phyloP scores from a whole-genome alignment of 2,113 vertebrate species.

The Paralichthys olivaceus region DNA sequence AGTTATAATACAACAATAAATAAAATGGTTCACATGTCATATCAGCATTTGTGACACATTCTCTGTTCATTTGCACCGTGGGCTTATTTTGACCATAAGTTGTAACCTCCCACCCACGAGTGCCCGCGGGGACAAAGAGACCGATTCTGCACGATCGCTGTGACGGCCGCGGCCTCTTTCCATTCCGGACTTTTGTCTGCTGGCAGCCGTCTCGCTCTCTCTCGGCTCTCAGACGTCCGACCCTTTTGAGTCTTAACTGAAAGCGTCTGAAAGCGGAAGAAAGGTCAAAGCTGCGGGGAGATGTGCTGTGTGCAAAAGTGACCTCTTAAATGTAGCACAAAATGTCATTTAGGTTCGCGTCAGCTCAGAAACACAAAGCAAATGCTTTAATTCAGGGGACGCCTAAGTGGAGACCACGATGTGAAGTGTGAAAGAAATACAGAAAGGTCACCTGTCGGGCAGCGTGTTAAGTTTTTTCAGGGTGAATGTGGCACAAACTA shows the following conservation, averaged over 20 bases:
- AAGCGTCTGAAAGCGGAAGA: conserved; percentile 41
- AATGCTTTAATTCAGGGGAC: not conserved
- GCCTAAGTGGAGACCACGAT: not conserved
- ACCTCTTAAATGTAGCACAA: conserved; percentile 57
- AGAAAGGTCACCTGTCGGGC: not conserved
- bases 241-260: conserved; percentile 43
- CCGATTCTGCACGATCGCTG: conserved; percentile 34
- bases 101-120: not conserved
- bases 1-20: too few relatives aligned
- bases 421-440: not conserved
- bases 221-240: conserved; percentile 30
- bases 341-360: conserved; percentile 49
- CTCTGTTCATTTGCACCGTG: conserved; percentile 5
- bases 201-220: conserved; percentile 4
- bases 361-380: not conserved
- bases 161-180: conserved; percentile 32
- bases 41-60: not conserved
- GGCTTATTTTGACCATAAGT: conserved; percentile 44
- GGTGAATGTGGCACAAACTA: not conserved
- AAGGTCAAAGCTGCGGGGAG: conserved; percentile 47
- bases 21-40: too few relatives aligned
- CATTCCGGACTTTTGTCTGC: conserved; percentile 29
- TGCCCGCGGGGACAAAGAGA: conserved; percentile 35
- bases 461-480: not conserved
- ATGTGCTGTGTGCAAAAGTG: conserved; percentile 1